Evolutionary conservation across 2,797 vertebrate species (phyloP).

Genomic region (Carcharodon carcharias): DNA sequence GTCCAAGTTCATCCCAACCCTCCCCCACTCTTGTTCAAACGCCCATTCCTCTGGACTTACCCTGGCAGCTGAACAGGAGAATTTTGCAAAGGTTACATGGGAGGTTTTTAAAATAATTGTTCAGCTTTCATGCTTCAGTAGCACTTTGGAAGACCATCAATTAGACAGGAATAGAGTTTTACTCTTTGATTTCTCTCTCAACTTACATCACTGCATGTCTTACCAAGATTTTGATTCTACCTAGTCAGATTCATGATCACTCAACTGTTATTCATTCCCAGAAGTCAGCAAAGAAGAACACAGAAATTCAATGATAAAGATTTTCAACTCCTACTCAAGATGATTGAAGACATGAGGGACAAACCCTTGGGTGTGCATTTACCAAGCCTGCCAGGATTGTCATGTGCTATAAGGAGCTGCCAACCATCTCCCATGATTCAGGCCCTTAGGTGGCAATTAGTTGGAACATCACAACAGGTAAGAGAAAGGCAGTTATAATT

Average conservation of each 20-base stretch:
- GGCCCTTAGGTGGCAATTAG: not conserved
- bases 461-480: not conserved
- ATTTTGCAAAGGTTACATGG: no score
- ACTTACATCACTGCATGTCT: not conserved
- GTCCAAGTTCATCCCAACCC: not conserved
- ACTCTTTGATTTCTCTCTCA: not conserved
- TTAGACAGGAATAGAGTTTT: not conserved
- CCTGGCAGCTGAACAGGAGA: not conserved
- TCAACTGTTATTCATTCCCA: not conserved
- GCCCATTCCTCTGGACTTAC: not conserved
- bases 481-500: not conserved
- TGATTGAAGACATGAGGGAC: not conserved
- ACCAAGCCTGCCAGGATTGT: not conserved
- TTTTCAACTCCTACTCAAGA: not conserved
- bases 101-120: not conserved
- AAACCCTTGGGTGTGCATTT: not conserved
- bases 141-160: not conserved
- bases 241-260: not conserved
- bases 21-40: not conserved
- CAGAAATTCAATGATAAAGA: not conserved
- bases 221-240: not conserved
- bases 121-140: not conserved
- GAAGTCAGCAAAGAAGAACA: not conserved
- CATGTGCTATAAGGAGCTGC: no score
- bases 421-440: not conserved